Percentiles rank a stretch among this genome's conserved stretches.
phyloP scores from a whole-genome alignment of 1,140 invertebrate species.

The Pseudomyrmex dendroicus region DNA sequence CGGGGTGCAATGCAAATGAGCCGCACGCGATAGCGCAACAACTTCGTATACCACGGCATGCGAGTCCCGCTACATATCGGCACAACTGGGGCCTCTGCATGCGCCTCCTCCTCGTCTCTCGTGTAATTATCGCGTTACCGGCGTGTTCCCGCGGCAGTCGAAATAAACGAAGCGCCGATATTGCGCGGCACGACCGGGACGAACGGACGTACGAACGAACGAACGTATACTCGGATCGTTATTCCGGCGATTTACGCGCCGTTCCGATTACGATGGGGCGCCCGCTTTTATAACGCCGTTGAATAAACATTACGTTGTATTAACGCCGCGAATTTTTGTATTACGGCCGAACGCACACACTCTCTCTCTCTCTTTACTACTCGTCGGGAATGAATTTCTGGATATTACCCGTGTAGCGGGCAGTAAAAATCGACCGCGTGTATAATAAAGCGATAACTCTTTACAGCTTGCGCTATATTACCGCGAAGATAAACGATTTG shows the following conservation, averaged over 20 bases:
- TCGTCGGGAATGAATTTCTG: neutral
- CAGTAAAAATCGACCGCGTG: neutral
- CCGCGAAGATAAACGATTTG: neutral
- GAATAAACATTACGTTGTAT: slow-evolving; percentile 44
- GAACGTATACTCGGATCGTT: slow-evolving; percentile 12
- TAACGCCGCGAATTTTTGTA: slow-evolving; percentile 24
- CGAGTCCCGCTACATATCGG: slow-evolving; percentile 58
- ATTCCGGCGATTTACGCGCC: slow-evolving; percentile 11
- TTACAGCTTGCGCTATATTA: slow-evolving; percentile 7
- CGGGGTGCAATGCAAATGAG: slow-evolving; percentile 74
- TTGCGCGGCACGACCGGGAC: slow-evolving; percentile 2
- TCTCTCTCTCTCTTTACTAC: no score
- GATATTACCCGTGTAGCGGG: neutral
- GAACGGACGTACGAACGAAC: neutral
- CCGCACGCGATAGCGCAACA: slow-evolving; percentile 72
- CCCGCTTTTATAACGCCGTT: slow-evolving; percentile 21
- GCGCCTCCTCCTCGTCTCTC: slow-evolving; percentile 40
- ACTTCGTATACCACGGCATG: slow-evolving; percentile 61
- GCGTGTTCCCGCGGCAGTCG: neutral
- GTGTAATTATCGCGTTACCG: slow-evolving; percentile 56
- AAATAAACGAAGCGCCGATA: slow-evolving; percentile 43
- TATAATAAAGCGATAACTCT: slow-evolving; percentile 26
- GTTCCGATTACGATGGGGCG: neutral
- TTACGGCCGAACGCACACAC: neutral
- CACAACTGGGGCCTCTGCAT: neutral